Base-by-base conservation (phyloP, 2,888 invertebrate species). In the Lobophora halterata region DNA sequence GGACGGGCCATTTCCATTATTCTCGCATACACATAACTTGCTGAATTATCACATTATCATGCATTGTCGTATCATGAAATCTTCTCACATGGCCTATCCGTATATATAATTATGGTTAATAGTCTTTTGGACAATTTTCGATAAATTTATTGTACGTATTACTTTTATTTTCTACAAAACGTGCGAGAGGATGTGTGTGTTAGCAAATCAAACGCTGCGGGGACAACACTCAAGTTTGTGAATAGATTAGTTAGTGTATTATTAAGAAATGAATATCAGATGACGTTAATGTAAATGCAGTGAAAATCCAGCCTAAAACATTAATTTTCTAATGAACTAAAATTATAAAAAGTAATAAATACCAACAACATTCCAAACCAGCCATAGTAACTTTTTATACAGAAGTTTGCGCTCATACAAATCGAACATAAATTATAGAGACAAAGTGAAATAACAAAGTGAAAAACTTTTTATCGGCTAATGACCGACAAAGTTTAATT, bases 141-240 rank as follows among this genome's bases (percentile, higher is more conserved):
- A 49, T 49, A 47, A 53, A 47, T 49, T 51, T 52, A 45, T 51
- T 53, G 46, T n/a, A n/a, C n/a, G n/a, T 33, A 26, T 33, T 38
- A 41, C 31, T 27, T 41, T 52, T 35, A 23, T 36, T 49, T 52
- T 42, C 20, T 33, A 37, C 31, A 26, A 40, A 34, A 31, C 17
- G 32, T 35, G 25, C 32, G 34, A 25, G 40, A 32, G 44, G 36
- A 43, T 40, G 43, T 36, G 25, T 41, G 42, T 45, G 36, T 40
- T 46, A 48, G 26, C 25, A 23, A 23, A 21, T n/a, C 28, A 33
- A 38, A 33, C 28, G 13, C 40, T 46, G 34, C 33, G 25, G 49
- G n/a, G 38, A 46, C 32, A 27, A 21, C 33, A 31, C 14, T 18
- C 45, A 48, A 51, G 46, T 52, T 51, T 43, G 49, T 50, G 42